Evolutionary conservation across 2,113 vertebrate species (phyloP).

Genomic region (Marmota monax): DNA sequence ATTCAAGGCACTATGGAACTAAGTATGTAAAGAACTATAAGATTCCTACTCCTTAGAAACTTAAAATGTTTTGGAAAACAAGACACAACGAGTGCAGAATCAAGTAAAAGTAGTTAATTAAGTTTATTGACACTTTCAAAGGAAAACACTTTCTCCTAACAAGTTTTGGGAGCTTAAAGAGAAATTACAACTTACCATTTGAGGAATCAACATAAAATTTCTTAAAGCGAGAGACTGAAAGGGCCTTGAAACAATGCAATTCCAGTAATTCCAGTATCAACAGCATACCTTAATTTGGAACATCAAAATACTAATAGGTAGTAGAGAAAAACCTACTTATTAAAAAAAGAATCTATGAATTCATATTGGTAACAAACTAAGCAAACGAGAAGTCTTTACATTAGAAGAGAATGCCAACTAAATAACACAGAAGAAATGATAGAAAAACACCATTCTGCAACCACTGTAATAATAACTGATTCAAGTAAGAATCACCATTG

Average conservation of each 20-base stretch:
- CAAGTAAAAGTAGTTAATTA: conserved; percentile 16
- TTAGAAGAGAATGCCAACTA: background rate
- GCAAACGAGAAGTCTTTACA: conserved; percentile 22
- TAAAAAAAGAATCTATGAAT: conserved; percentile 43
- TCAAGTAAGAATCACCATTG: conserved; percentile 40
- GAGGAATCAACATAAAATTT: background rate
- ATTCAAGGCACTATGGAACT: conserved; percentile 7
- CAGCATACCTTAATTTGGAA: background rate
- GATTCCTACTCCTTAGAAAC: background rate
- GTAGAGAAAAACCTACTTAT: background rate
- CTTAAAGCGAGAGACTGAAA: background rate
- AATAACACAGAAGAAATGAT: background rate
- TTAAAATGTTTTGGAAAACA: conserved; percentile 45
- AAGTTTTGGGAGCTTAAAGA: background rate
- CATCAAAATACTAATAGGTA: background rate
- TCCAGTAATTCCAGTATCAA: background rate
- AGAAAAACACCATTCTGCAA: background rate
- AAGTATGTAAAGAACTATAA: background rate
- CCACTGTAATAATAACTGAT: background rate
- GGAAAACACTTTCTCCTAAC: background rate
- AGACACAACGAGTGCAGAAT: background rate
- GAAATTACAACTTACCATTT: conserved; percentile 15
- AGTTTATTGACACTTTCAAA: conserved; percentile 12
- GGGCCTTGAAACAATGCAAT: background rate
- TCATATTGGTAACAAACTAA: conserved; percentile 23